A percentile compares a stretch with the other conserved stretches of the same genome.
These are phyloP conservation scores for Lepeophtheirus nordmannii DNA, from an alignment of 2,888 invertebrate species.

Conservation along the genomic window DNA sequence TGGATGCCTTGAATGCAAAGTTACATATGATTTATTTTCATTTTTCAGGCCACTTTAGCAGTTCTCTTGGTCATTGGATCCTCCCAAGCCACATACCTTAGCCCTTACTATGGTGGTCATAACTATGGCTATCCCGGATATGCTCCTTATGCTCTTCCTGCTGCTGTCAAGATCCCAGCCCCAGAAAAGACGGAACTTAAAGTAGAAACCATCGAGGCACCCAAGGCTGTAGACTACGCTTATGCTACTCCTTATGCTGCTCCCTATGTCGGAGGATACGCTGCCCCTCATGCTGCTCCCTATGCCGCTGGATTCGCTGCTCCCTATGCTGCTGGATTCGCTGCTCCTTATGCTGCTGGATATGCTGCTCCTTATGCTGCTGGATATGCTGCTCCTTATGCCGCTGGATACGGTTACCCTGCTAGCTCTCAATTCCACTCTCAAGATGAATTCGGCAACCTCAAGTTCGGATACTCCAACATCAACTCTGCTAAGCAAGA, in stretches of 20 bases:
- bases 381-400: neutral
- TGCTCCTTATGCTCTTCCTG: slow-evolving; percentile 7
- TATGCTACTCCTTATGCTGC: slow-evolving; percentile 1
- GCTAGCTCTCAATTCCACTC: neutral
- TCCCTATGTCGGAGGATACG: slow-evolving; percentile 6
- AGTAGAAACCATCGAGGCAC: neutral
- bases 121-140: neutral
- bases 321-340: neutral
- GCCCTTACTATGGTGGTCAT: neutral
- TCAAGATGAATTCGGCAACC: slow-evolving; percentile 16
- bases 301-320: neutral
- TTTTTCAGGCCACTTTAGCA: no score
- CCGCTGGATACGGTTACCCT: neutral
- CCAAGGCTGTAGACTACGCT: neutral
- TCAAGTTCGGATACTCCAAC: slow-evolving; percentile 23
- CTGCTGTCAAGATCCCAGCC: neutral
- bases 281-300: slow-evolving; percentile 1
- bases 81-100: neutral
- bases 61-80: neutral
- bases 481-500: slow-evolving; percentile 21
- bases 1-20: neutral
- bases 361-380: no score
- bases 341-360: no score
- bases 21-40: neutral
- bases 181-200: neutral